Base-by-base conservation (phyloP, 2,888 invertebrate genomes). In the Pseudeuparius sepicola region DNA sequence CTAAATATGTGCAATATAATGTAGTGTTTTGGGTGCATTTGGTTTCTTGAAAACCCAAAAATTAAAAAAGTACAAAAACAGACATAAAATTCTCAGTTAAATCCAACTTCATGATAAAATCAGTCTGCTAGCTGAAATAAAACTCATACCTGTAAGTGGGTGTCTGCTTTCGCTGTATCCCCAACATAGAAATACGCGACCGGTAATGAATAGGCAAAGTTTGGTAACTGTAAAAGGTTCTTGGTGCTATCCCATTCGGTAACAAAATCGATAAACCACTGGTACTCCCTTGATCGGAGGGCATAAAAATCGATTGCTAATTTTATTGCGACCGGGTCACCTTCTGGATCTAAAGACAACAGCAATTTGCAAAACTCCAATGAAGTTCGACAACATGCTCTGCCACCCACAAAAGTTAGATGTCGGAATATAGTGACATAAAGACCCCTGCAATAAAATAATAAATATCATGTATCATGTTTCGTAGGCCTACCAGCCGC, bases 381-480 rank as follows among this genome's bases (percentile, higher is more conserved):
- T n/a, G 89, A 82, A 2, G 90, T 89, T 42, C 87, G 70, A 52
- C 81, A 78, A 59, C 87, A 88, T 4, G 87, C 85, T 42, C 83
- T 68, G 40, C 78, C 78, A 15, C 84, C 82, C 35, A 88, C 71
- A 54, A 80, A 83, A 36, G 71, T 68, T 41, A 88, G 65, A 57
- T 88, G 86, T 52, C 83, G 83, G 57, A 88, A 88, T 14, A 90
- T 60, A 0, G 85, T 77, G 36, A 89, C 71, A 55, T 75, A 89
- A 42, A 90, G 69, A 3, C 82, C 71, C 45, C 86, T 75, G 55
- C 36, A 64, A 66, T 39, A 31, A 37, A n/a, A n/a, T n/a, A n/a
- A n/a, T n/a, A n/a, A n/a, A n/a, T n/a, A n/a, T n/a, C n/a, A n/a
- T n/a, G n/a, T n/a, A n/a, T n/a, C n/a, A n/a, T n/a, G n/a, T n/a